phyloP scores from a whole-genome alignment of 2,113 vertebrate genomes.

The Paramormyrops kingsleyae region DNA sequence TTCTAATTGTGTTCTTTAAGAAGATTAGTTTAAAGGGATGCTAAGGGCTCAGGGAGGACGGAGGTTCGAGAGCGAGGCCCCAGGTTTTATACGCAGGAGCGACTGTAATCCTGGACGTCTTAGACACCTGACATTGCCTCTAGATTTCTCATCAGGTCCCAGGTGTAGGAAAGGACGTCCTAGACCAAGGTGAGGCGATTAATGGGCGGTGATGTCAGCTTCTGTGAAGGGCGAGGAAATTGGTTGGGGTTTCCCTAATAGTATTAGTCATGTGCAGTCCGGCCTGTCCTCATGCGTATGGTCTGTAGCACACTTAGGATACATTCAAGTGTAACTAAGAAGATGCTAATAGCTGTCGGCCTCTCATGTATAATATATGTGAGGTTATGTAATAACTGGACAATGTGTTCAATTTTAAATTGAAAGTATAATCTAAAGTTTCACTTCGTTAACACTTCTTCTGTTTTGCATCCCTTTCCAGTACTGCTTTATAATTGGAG shows the following conservation, averaged over 20 bases:
- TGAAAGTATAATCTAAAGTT: neutral
- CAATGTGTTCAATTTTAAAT: neutral
- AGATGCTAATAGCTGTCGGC: neutral
- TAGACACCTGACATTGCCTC: neutral
- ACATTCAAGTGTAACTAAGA: neutral
- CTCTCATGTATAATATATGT: neutral
- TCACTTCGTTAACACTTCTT: neutral
- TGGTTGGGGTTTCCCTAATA: neutral
- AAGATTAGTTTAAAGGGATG: slow-evolving; percentile 33
- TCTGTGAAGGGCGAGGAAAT: slow-evolving; percentile 1
- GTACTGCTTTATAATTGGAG: neutral
- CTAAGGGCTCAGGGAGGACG: slow-evolving; percentile 5
- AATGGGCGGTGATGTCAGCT: slow-evolving; percentile 17
- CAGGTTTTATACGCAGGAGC: neutral
- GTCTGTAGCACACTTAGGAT: neutral
- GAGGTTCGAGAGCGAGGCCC: too few relatives aligned
- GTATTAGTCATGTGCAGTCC: neutral
- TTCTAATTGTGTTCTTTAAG: slow-evolving; percentile 22
- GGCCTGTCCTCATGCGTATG: neutral
- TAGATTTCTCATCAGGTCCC: slow-evolving; percentile 21
- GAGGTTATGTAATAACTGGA: neutral
- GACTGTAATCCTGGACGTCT: neutral
- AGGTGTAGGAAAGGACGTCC: slow-evolving; percentile 22
- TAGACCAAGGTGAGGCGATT: slow-evolving; percentile 22
- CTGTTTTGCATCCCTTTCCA: neutral